Evolutionary conservation across 2,888 invertebrate species (phyloP).

Genomic region (Hirudinaria manillensis): DNA sequence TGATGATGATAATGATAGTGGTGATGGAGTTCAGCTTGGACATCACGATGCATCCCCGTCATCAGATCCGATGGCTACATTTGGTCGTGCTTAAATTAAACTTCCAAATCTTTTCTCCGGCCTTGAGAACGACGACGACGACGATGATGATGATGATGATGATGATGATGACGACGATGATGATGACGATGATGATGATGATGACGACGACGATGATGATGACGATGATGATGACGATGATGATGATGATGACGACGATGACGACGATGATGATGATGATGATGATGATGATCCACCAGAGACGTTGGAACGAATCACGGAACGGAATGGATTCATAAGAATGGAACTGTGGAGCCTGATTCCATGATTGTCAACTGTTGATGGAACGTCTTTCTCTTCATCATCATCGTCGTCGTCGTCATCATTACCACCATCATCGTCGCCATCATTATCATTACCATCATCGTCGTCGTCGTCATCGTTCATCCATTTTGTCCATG

Average conservation of each 20-base stretch:
- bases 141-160: no score
- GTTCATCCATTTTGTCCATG: background rate
- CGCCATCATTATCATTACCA: background rate
- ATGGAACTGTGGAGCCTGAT: no score
- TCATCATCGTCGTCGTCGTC: background rate
- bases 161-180: background rate
- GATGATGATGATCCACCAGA: slow-evolving; percentile 55
- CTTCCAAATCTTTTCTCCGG: no score
- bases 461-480: background rate
- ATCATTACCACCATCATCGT: background rate
- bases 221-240: slow-evolving; percentile 59
- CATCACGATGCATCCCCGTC: no score
- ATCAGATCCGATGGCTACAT: no score
- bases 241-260: slow-evolving; percentile 61
- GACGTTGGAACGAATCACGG: no score
- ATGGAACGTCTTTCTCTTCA: background rate
- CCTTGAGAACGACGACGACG: no score
- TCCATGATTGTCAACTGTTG: no score
- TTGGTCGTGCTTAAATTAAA: background rate
- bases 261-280: slow-evolving; percentile 65
- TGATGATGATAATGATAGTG: slow-evolving; percentile 1
- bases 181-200: background rate
- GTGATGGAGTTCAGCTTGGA: no score
- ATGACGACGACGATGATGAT: background rate
- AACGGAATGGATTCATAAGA: no score